phyloP scores from a whole-genome alignment of 2,888 invertebrate species.

The Volucella inanis region DNA sequence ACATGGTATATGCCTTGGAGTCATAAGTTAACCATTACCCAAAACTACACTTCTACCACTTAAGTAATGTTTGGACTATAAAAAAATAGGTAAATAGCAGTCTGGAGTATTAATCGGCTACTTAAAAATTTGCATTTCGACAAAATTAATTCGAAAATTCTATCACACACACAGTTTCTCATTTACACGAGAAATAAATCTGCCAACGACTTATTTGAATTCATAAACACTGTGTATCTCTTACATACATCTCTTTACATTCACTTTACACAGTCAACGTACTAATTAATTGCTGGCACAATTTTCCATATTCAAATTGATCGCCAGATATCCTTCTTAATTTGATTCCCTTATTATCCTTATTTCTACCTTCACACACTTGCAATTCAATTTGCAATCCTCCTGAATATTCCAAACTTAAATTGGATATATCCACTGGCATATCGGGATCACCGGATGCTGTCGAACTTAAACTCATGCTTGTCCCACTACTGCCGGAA shows the following conservation, averaged over 20 bases:
- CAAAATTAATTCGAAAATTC: constrained; percentile 22
- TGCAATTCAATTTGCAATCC: constrained; percentile 94
- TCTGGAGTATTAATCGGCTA: too few relatives aligned
- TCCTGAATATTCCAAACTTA: constrained; percentile 90
- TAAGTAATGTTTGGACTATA: too few relatives aligned
- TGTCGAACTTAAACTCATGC: constrained; percentile 50
- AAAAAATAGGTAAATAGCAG: too few relatives aligned
- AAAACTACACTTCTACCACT: too few relatives aligned
- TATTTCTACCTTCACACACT: constrained; percentile 88
- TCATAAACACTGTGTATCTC: constrained; percentile 28
- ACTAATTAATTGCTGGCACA: constrained; percentile 94
- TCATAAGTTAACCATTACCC: too few relatives aligned
- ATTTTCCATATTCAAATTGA: constrained; percentile 92
- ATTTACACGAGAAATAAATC: background rate
- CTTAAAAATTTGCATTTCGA: background rate
- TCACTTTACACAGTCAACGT: constrained; percentile 89
- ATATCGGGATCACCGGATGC: constrained; percentile 60
- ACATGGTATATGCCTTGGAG: too few relatives aligned
- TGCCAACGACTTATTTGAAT: background rate
- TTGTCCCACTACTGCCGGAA: constrained; percentile 58
- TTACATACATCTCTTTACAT: constrained; percentile 13
- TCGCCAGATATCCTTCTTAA: constrained; percentile 94
- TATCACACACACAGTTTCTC: constrained; percentile 1
- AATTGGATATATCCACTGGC: constrained; percentile 84
- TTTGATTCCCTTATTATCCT: constrained; percentile 89